Evolutionary conservation across 2,888 invertebrate species (phyloP).

Genomic region (Caradrina clavipalpis): DNA sequence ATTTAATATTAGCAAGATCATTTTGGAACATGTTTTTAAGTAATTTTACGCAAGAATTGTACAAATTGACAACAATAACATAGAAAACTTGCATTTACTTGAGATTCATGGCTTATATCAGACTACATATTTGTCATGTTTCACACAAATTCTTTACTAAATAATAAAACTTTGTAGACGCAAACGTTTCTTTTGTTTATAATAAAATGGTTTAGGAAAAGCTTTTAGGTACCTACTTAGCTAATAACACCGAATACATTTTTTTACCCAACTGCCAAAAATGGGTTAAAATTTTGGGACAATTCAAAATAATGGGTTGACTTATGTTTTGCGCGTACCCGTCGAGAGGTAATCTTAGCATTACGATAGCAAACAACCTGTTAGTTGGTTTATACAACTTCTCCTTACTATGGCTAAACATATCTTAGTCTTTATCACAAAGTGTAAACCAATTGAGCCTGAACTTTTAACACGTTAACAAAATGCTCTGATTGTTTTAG

Average conservation of each 20-base stretch:
- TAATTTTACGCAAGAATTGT: constrained; percentile 48
- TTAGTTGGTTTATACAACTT: constrained; percentile 83
- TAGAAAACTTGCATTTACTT: constrained; percentile 62
- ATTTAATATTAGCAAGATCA: constrained; percentile 31
- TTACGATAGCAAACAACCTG: constrained; percentile 86
- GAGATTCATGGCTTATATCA: constrained; percentile 65
- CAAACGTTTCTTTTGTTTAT: constrained; percentile 45
- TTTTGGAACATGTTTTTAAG: constrained; percentile 50
- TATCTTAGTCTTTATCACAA: constrained; percentile 76
- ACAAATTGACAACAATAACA: constrained; percentile 51
- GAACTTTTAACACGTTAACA: constrained; percentile 55
- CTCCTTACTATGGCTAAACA: constrained; percentile 79
- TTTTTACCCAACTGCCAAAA: constrained; percentile 1
- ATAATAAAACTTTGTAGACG: constrained; percentile 42
- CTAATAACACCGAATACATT: constrained; percentile 7
- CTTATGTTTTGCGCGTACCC: constrained; percentile 45
- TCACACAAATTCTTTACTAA: constrained; percentile 53
- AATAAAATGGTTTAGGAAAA: constrained; percentile 22
- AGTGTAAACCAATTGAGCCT: constrained; percentile 67
- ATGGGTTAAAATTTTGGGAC: neutral
- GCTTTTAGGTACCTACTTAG: constrained; percentile 12
- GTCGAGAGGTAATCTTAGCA: constrained; percentile 50
- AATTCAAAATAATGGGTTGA: constrained; percentile 13
- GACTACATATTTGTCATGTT: constrained; percentile 65
- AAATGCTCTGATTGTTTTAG: constrained; percentile 53